phyloP scores from a whole-genome alignment of 2,888 invertebrate genomes.

The Phasia obesa region DNA sequence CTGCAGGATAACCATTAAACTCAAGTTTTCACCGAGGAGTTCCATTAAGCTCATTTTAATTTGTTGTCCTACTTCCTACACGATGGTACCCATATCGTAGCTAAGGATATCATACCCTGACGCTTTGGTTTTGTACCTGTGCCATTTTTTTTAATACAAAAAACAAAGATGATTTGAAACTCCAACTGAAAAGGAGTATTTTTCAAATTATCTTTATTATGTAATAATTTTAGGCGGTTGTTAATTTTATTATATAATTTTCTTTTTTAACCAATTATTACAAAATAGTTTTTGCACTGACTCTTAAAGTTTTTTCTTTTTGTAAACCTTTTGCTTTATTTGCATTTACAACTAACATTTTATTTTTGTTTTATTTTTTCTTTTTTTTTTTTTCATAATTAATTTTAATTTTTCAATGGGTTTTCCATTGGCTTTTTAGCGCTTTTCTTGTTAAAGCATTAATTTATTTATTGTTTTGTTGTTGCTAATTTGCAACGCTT shows the following conservation, averaged over 20 bases:
- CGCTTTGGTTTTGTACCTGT: too few relatives aligned
- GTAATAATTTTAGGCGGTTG: not conserved
- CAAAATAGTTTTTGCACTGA: constrained; percentile 36
- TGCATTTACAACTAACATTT: constrained; percentile 43
- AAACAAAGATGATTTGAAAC: too few relatives aligned
- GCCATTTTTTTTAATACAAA: too few relatives aligned
- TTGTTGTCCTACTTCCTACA: too few relatives aligned
- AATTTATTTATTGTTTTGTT: not conserved
- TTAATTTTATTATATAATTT: constrained; percentile 3
- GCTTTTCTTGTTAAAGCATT: constrained; percentile 39
- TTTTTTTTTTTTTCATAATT: constrained; percentile 51
- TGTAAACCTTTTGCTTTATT: constrained; percentile 38
- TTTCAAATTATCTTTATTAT: not conserved
- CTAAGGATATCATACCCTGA: too few relatives aligned
- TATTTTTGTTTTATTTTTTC: not conserved
- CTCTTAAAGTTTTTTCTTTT: constrained; percentile 1
- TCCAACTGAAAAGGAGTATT: too few relatives aligned
- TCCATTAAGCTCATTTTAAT: too few relatives aligned
- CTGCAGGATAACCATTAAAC: too few relatives aligned
- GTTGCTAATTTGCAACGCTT: constrained; percentile 55
- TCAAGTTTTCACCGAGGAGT: too few relatives aligned
- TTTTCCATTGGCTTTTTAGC: constrained; percentile 18
- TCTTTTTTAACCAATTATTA: constrained; percentile 19
- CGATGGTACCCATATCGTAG: too few relatives aligned
- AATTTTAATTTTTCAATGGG: constrained; percentile 35